Base-by-base conservation (phyloP, 1,140 invertebrate genomes). In the Drosophila sproati region DNA sequence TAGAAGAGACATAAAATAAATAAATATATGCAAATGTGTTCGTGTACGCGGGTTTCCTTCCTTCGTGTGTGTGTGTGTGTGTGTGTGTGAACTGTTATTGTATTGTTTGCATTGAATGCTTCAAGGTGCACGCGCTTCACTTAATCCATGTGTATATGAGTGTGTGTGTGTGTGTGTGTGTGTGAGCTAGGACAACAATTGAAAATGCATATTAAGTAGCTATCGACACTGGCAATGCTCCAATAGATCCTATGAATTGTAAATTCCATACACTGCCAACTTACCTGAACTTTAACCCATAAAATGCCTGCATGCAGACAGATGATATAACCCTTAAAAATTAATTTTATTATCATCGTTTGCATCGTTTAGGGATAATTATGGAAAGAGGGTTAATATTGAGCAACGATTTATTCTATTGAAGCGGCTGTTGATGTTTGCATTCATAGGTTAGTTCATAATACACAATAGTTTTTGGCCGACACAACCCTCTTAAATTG, bases 1-100 rank as follows among this genome's bases (percentile, higher is more conserved):
- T 63, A 77, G 80, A 76, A 67, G 70, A 78, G 74, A 86, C 73
- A 87, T 87, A 88, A 87, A 88, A 88, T 88, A 88, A 87, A 87
- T 87, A 87, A 77, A 88, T 82, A 87, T 86, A 86, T 86, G 82
- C 82, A 86, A 86, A 86, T 86, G 67, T 51, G 37, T 64, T 60
- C 62, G 63, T 47, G 45, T 43, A 10, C 39, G 39, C 39, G 39
- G 8, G 39, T 41, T 41, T 41, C 39, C 39, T 41, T 41, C 5
- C 7, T 0, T 37, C 60, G 56, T 59, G 64, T 56, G 48, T 55
- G 50, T 31, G 66, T 76, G 55, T 74, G 60, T 39, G 56, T 48
- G 69, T 37, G 41, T 63, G 41, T 60, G 34, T 55, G 7, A 37
- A 7, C 35, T 37, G 7, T 37, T 66, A 52, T 63, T 77, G 70